Conservation (phyloP, 2,113 vertebrate species). For the Octodon degus region DNA sequence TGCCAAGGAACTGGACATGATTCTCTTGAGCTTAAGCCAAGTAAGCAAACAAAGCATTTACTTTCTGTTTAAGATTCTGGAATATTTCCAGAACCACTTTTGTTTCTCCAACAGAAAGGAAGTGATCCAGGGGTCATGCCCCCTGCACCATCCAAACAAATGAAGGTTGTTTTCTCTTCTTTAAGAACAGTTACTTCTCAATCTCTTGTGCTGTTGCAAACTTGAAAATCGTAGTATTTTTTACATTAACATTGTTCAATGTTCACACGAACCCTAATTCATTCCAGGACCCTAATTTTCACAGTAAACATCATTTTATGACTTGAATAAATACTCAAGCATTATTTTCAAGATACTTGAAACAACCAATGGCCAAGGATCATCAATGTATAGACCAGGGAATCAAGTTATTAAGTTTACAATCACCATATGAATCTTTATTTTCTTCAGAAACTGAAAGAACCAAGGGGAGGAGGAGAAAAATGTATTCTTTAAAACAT, state of each 20-base stretch:
- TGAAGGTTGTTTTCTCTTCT: not conserved
- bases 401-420: not conserved
- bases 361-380: not conserved
- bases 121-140: not conserved
- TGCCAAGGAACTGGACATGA: not conserved
- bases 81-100: conserved; percentile 56
- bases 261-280: not conserved
- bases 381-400: not conserved
- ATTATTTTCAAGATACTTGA: conserved; percentile 19
- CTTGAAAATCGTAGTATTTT: conserved; percentile 18
- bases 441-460: conserved; percentile 37
- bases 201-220: not conserved
- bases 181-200: not conserved
- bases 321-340: conserved; percentile 21
- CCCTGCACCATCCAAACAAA: conserved; percentile 2
- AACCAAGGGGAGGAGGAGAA: conserved; percentile 1
- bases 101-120: conserved; percentile 29
- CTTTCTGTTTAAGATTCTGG: conserved; percentile 18
- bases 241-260: not conserved
- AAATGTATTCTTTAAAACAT: not conserved
- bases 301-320: not conserved
- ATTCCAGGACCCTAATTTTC: not conserved
- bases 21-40: conserved; percentile 12
- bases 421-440: not conserved
- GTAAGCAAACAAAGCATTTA: conserved; percentile 29